Evolutionary conservation across 2,797 vertebrate genomes (phyloP), one percentile per base, ranked within the genome.

Genomic region (Emys orbicularis): DNA sequence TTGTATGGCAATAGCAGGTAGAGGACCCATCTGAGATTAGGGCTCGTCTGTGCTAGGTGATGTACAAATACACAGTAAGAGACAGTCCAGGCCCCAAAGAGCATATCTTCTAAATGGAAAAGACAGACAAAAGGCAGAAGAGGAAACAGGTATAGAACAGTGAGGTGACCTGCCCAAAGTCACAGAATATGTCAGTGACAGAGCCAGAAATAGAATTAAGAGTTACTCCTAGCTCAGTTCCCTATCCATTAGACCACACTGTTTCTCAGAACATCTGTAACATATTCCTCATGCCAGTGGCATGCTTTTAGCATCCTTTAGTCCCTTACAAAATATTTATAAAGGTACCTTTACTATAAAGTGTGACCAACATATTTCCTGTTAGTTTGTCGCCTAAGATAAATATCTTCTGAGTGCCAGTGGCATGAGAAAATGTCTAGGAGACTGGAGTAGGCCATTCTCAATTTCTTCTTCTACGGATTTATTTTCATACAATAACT

Each of bases 401-500:
- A 52, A 92, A 29, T 86, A 27, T 76, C 86, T 85, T 82, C 53
- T 79, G 86, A 93, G 41, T 76, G 74, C 37, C 54, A 87, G 50
- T 25, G 84, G 37, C 74, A 81, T 53, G 31, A 79, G 84, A 74
- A 91, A 94, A 88, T 68, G 52, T 92, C 92, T 79, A 6, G 5
- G 6, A 50, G 34, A 50, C 77, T 87, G 41, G 1, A 1, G 59
- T 37, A 68, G 65, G 65, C 9, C n/a, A 68, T 68, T 68, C 18
- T n/a, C 16, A 37, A 37, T 68, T 80, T 61, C 81, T 41, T 49
- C 93, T 90, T 95, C 85, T 90, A 76, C 94, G 91, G 54, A 41
- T 49, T 94, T 54, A 12, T 88, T 91, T 91, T 86, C 89, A 85
- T n/a, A 83, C 84, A 93, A 56, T 15, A 86, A 72, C 50, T 87